A percentile compares a stretch with the other conserved stretches of the same genome.
phyloP scores from a whole-genome alignment of 1,140 invertebrate genomes.

The Orchesella cincta region DNA sequence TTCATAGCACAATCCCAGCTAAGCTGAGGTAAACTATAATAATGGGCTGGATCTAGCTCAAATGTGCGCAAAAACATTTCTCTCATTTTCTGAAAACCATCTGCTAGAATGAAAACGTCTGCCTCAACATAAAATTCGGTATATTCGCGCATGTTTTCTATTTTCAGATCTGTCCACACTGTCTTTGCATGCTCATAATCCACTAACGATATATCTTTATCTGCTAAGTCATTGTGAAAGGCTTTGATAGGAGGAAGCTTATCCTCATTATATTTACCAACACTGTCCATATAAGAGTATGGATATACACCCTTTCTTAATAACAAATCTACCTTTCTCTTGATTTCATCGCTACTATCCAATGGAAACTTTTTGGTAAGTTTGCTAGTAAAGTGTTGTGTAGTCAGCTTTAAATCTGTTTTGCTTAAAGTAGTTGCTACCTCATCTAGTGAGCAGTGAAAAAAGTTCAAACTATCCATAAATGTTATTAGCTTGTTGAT shows the following conservation, averaged over 20 bases:
- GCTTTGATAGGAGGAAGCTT: not conserved
- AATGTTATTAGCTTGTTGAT: not conserved
- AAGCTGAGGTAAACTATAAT: conserved; percentile 30
- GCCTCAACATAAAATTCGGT: conserved; percentile 19
- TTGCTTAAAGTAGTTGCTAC: not conserved
- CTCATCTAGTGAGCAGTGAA: not conserved
- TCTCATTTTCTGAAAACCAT: conserved; percentile 27
- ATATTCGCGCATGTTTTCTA: conserved; percentile 15
- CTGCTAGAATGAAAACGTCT: conserved; percentile 34
- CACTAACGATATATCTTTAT: not conserved
- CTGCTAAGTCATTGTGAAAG: not conserved
- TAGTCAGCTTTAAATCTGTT: not conserved
- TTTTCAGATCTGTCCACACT: not conserved
- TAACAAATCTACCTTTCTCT: not conserved
- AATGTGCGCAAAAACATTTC: conserved; percentile 26
- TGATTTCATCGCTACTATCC: not conserved
- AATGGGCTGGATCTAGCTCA: conserved; percentile 21
- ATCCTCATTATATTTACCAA: not conserved
- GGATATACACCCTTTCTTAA: not conserved
- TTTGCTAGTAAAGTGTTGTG: not conserved
- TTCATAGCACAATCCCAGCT: conserved; percentile 28
- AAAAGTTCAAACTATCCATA: not conserved
- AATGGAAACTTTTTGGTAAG: too few species aligned
- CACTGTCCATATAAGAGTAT: not conserved
- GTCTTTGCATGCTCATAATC: conserved; percentile 26